These are phyloP conservation scores for Carterocephalus palaemon DNA, from an alignment of 2,888 invertebrate species.

Conservation along the genomic window DNA sequence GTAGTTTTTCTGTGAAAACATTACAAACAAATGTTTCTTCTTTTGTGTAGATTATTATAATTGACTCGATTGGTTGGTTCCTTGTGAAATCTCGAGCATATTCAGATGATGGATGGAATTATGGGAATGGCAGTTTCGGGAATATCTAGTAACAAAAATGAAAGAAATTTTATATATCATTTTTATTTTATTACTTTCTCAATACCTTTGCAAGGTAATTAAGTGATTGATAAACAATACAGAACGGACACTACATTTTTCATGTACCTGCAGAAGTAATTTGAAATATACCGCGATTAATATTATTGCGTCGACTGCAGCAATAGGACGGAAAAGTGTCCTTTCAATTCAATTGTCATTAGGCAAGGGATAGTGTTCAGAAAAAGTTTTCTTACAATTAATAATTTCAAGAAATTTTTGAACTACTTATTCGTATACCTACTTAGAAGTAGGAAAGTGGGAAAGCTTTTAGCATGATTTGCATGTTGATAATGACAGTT, in stretches of 20 bases:
- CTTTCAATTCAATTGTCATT: slow-evolving; percentile 47
- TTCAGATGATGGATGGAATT: not conserved
- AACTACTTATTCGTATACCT: slow-evolving; percentile 67
- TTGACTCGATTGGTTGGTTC: no score
- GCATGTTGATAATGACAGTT: slow-evolving; percentile 44
- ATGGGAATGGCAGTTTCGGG: no score
- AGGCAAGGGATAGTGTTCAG: slow-evolving; percentile 59
- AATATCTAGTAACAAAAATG: slow-evolving; percentile 13
- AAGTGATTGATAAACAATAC: slow-evolving; percentile 59
- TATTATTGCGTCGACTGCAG: slow-evolving; percentile 46
- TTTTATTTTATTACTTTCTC: slow-evolving; percentile 68
- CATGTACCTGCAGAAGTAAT: slow-evolving; percentile 44
- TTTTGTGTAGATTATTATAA: no score
- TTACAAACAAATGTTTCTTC: no score
- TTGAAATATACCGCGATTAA: slow-evolving; percentile 41
- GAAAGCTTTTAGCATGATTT: slow-evolving; percentile 71
- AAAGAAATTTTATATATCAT: slow-evolving; percentile 37
- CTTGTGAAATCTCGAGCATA: not conserved
- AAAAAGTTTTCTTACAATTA: slow-evolving; percentile 65
- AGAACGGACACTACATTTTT: slow-evolving; percentile 62
- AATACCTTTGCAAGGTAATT: slow-evolving; percentile 73
- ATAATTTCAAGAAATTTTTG: slow-evolving; percentile 65
- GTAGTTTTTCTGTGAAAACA: no score
- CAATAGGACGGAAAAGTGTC: slow-evolving; percentile 67
- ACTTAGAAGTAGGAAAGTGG: slow-evolving; percentile 55